A percentile compares a stretch with the other conserved stretches of the same genome.
These are phyloP conservation scores for Toxotes chatareus DNA, from an alignment of 2,113 vertebrate genomes.

Conservation along the genomic window DNA sequence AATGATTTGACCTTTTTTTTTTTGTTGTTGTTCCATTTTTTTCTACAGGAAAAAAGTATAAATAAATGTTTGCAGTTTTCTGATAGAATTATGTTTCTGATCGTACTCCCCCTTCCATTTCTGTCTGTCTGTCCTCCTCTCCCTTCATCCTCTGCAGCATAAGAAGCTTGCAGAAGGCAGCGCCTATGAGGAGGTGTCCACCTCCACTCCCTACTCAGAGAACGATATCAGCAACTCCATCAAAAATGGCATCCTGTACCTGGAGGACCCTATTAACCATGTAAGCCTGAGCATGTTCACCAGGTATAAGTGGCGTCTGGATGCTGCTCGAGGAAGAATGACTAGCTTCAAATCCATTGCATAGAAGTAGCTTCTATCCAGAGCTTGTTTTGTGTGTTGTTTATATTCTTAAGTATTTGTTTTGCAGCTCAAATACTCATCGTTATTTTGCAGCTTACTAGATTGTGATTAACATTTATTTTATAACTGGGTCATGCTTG, in stretches of 20 bases:
- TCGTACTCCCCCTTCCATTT: neutral
- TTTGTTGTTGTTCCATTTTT: neutral
- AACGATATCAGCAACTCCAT: slow-evolving; percentile 99
- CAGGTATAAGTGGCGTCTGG: neutral
- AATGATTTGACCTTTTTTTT: neutral
- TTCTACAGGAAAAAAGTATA: neutral
- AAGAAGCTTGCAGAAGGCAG: slow-evolving; percentile 99
- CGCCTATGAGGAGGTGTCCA: slow-evolving; percentile 95
- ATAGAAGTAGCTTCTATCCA: neutral
- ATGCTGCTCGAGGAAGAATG: neutral
- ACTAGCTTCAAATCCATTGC: neutral
- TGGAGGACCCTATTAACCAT: slow-evolving; percentile 98
- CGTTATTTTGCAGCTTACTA: neutral
- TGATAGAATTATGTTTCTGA: neutral
- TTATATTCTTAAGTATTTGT: neutral
- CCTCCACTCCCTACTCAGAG: slow-evolving; percentile 93
- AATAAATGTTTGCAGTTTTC: neutral
- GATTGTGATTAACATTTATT: neutral
- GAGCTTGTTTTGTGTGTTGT: neutral
- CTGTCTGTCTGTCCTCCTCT: neutral
- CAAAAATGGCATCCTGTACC: slow-evolving; percentile 96
- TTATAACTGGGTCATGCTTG: neutral
- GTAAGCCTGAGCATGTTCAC: slow-evolving; percentile 73
- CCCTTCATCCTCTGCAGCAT: slow-evolving; percentile 84
- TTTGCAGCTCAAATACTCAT: neutral